Evolutionary conservation across 2,888 invertebrate species (phyloP).

Genomic region (Euplexia lucipara): DNA sequence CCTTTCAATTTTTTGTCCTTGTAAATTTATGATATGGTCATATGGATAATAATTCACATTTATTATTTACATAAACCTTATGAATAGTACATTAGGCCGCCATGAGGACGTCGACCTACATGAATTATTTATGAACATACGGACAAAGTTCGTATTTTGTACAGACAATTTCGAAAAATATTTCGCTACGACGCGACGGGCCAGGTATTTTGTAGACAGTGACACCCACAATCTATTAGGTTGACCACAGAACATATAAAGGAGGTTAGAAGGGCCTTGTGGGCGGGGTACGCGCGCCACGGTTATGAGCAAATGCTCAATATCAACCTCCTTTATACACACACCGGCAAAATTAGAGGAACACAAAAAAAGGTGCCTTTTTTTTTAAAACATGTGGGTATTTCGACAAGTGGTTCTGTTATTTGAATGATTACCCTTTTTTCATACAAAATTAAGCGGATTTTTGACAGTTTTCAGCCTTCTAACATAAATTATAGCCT

Average conservation of each 20-base stretch:
- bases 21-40: too few species aligned
- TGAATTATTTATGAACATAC: slow-evolving; percentile 18
- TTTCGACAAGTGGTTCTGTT: too few species aligned
- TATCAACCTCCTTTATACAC: too few species aligned
- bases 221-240: too few species aligned
- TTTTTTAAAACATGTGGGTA: too few species aligned
- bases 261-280: slow-evolving; percentile 2
- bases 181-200: slow-evolving; percentile 12
- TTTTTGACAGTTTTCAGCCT: too few species aligned
- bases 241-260: slow-evolving; percentile 1
- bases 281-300: slow-evolving; percentile 2
- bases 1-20: neutral
- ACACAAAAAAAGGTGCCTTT: too few species aligned
- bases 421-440: too few species aligned
- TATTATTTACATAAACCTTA: neutral
- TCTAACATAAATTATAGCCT: too few species aligned
- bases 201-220: slow-evolving; percentile 25
- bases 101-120: slow-evolving; percentile 4
- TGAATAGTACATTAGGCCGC: slow-evolving; percentile 2
- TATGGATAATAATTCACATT: neutral
- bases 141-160: slow-evolving; percentile 12
- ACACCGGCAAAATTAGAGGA: too few species aligned
- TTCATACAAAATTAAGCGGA: too few species aligned
- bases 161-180: slow-evolving; percentile 17
- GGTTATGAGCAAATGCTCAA: neutral